Evolutionary conservation across 2,113 vertebrate species (phyloP).

Genomic region (Caloenas nicobarica): DNA sequence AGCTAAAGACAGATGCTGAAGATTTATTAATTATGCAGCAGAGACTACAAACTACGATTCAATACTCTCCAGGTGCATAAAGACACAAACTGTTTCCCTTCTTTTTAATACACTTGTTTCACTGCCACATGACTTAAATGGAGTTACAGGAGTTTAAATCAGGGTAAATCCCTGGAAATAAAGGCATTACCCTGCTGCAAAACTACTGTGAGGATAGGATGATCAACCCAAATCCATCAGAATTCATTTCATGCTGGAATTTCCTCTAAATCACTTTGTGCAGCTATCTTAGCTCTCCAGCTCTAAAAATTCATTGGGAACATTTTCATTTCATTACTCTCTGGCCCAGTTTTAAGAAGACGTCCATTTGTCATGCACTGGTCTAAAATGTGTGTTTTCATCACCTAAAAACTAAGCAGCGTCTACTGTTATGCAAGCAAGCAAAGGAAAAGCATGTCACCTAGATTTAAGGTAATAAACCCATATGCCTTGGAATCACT

Average conservation of each 20-base stretch:
- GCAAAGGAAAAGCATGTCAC: not conserved
- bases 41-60: not conserved
- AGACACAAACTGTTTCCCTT: not conserved
- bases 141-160: not conserved
- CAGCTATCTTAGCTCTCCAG: not conserved
- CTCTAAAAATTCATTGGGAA: not conserved
- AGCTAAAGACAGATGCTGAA: not conserved
- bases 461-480: not conserved
- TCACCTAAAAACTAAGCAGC: not conserved
- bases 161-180: not conserved
- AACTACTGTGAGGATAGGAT: not conserved
- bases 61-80: not conserved
- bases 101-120: not conserved
- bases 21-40: not conserved
- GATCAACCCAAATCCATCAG: not conserved
- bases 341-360: not conserved
- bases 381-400: not conserved
- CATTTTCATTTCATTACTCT: not conserved
- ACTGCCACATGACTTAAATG: accelerated
- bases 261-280: not conserved
- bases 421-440: not conserved
- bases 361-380: not conserved
- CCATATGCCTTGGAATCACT: constrained; percentile 33
- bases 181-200: not conserved
- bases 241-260: not conserved